Percentiles rank a stretch among this genome's conserved stretches.
phyloP scores from a whole-genome alignment of 2,888 invertebrate genomes.

The Blastobasis adustella region DNA sequence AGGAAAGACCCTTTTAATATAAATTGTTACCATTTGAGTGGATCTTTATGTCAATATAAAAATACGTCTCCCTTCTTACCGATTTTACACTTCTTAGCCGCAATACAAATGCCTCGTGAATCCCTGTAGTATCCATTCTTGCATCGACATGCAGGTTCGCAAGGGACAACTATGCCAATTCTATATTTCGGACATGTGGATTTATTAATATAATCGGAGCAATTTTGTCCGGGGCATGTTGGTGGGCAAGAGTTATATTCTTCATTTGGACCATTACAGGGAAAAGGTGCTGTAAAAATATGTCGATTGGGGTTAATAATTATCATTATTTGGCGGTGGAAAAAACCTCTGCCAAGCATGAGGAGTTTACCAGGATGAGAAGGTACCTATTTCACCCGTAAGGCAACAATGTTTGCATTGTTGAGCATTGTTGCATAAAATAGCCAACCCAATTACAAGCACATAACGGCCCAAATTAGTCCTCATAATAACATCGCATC shows the following conservation, averaged over 20 bases:
- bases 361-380: neutral
- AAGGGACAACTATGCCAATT: slow-evolving; percentile 8
- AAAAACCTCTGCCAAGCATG: neutral
- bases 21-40: neutral
- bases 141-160: slow-evolving; percentile 22
- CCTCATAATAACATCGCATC: neutral
- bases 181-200: slow-evolving; percentile 12
- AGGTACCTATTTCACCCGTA: neutral
- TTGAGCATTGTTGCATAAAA: too few species aligned
- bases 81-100: slow-evolving; percentile 15
- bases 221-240: slow-evolving; percentile 16
- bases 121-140: slow-evolving; percentile 16
- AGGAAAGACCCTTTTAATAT: neutral
- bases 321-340: neutral
- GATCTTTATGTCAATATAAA: neutral
- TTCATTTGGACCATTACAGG: slow-evolving; percentile 16
- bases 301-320: neutral
- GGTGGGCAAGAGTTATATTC: slow-evolving; percentile 15
- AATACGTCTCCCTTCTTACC: neutral
- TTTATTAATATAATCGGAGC: slow-evolving; percentile 17
- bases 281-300: slow-evolving; percentile 13
- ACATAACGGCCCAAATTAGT: neutral
- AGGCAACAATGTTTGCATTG: neutral
- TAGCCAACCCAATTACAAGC: too few species aligned
- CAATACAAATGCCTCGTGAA: slow-evolving; percentile 17